Percentiles rank a stretch among this genome's conserved stretches.
Evolutionary conservation across 2,113 vertebrate genomes (phyloP).

Genomic region (Cinclus cinclus): DNA sequence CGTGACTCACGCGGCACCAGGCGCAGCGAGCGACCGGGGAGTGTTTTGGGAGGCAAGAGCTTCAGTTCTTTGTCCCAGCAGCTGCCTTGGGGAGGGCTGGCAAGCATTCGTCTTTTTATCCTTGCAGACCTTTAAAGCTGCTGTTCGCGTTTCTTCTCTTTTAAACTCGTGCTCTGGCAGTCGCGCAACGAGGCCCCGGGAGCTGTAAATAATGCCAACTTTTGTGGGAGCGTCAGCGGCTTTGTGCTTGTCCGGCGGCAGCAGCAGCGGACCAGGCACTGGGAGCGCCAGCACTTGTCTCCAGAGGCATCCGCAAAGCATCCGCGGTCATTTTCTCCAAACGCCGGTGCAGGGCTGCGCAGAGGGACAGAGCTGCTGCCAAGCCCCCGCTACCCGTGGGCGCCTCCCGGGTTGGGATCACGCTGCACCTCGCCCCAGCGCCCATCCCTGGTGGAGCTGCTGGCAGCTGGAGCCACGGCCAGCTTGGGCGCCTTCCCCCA

Average conservation of each 20-base stretch:
- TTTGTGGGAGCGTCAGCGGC: background rate
- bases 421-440: fast-evolving
- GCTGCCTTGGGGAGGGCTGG: background rate
- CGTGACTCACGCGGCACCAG: fast-evolving
- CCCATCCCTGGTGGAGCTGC: background rate
- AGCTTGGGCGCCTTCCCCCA: fast-evolving
- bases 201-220: background rate
- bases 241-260: background rate
- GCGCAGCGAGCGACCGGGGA: fast-evolving
- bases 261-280: background rate
- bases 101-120: background rate
- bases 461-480: background rate
- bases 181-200: fast-evolving
- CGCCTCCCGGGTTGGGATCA: background rate
- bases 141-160: background rate
- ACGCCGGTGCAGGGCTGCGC: fast-evolving
- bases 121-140: background rate
- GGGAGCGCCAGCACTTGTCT: background rate
- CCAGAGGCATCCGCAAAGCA: background rate
- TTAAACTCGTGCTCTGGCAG: background rate
- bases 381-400: background rate
- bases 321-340: fast-evolving
- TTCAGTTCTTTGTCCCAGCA: background rate
- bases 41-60: background rate
- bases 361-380: background rate